These are phyloP conservation scores for Drosophila jambulina DNA, from an alignment of 1,140 invertebrate species.

Conservation along the genomic window DNA sequence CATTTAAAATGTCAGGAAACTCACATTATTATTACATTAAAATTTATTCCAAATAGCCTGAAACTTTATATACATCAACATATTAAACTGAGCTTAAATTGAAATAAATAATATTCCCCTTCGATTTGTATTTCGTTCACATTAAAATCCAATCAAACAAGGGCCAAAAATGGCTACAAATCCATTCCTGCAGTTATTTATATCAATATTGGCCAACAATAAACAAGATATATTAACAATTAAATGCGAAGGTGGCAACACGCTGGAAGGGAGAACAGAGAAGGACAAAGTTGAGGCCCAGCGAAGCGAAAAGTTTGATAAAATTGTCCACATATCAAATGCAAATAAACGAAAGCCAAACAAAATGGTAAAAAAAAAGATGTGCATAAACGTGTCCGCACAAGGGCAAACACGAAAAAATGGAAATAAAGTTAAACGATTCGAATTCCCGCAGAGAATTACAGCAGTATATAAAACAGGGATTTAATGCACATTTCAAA, in stretches of 20 bases:
- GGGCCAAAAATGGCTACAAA: not conserved
- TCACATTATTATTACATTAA: not conserved
- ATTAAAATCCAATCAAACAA: not conserved
- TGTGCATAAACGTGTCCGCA: slow-evolving; percentile 1
- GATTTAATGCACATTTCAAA: slow-evolving; percentile 22
- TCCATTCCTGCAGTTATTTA: not conserved
- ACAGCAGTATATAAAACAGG: slow-evolving; percentile 22
- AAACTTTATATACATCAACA: not conserved
- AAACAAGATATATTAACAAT: slow-evolving; percentile 39
- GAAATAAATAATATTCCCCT: not conserved
- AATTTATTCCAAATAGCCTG: not conserved
- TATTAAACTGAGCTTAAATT: not conserved
- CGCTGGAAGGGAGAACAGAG: not conserved
- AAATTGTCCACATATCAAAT: slow-evolving; percentile 32
- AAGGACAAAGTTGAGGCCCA: slow-evolving; percentile 29
- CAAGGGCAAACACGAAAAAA: slow-evolving; percentile 26
- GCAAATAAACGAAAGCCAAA: slow-evolving; percentile 29
- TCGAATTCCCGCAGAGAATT: slow-evolving; percentile 22
- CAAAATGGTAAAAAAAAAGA: slow-evolving; percentile 7
- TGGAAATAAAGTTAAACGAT: slow-evolving; percentile 34
- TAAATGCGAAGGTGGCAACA: slow-evolving; percentile 17
- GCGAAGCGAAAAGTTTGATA: slow-evolving; percentile 60
- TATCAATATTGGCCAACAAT: slow-evolving; percentile 6
- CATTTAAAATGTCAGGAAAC: not conserved
- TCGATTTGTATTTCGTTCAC: not conserved